These are phyloP conservation scores for Conus canariensis DNA, from an alignment of 2,888 invertebrate species.

Conservation along the genomic window DNA sequence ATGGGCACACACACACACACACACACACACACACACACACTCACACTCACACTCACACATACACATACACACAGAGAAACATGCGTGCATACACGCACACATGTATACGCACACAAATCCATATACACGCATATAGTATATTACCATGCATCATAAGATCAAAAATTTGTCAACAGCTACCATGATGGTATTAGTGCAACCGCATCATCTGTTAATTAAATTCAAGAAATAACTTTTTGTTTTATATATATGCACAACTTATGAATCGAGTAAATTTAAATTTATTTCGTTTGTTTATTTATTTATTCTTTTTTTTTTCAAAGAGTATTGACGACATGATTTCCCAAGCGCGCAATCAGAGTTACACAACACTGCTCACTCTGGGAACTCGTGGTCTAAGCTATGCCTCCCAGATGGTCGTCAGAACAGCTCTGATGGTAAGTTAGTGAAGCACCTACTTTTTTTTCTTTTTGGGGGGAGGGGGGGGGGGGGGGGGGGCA, in stretches of 20 bases:
- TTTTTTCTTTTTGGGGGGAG: background rate
- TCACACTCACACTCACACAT: background rate
- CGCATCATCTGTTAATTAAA: too few relatives aligned
- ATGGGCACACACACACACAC: background rate
- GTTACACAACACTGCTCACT: constrained; percentile 93
- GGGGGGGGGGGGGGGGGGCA: too few relatives aligned
- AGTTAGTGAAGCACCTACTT: background rate
- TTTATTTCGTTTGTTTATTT: too few relatives aligned
- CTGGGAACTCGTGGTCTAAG: constrained; percentile 94
- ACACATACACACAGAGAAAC: background rate
- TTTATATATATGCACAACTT: too few relatives aligned
- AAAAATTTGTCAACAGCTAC: too few relatives aligned
- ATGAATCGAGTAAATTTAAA: too few relatives aligned
- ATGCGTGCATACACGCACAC: background rate
- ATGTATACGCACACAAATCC: background rate
- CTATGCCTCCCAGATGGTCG: constrained; percentile 86
- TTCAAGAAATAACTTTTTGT: too few relatives aligned
- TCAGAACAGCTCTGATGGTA: constrained; percentile 76
- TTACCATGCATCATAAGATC: too few relatives aligned
- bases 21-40: background rate
- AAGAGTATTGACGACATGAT: constrained; percentile 96
- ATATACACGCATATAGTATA: too few relatives aligned
- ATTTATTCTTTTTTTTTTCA: too few relatives aligned
- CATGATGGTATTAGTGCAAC: too few relatives aligned
- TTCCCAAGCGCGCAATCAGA: constrained; percentile 93